Evolutionary conservation across 2,888 invertebrate species (phyloP).

Genomic region (Macroteleia sp.): DNA sequence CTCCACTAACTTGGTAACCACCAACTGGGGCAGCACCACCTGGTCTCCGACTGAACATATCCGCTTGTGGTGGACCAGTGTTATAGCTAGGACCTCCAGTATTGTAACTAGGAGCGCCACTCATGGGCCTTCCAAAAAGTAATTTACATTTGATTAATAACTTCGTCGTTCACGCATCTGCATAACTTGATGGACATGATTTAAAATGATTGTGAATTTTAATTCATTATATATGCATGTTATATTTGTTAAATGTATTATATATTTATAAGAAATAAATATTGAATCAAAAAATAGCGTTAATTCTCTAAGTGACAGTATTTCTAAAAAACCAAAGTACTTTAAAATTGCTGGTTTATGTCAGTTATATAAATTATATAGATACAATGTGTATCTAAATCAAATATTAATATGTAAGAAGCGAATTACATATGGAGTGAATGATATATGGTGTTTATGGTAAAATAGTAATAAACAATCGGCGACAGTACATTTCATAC

Average conservation of each 20-base stretch:
- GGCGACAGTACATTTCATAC: constrained; percentile 70
- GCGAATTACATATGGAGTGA: too few species aligned
- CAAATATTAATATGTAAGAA: too few species aligned
- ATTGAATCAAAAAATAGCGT: too few species aligned
- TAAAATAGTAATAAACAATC: constrained; percentile 35
- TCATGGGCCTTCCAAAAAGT: constrained; percentile 76
- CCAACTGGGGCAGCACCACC: constrained; percentile 80
- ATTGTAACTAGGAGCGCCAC: constrained; percentile 80
- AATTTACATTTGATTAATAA: constrained; percentile 18
- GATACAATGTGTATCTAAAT: too few species aligned
- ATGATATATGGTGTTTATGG: constrained; percentile 3
- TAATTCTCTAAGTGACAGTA: too few species aligned
- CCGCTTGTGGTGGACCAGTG: constrained; percentile 81
- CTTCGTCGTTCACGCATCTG: background rate
- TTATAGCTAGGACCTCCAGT: constrained; percentile 77
- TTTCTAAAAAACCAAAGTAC: too few species aligned
- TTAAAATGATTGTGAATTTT: too few species aligned
- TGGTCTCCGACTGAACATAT: constrained; percentile 82
- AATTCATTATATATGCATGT: too few species aligned
- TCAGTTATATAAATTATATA: too few species aligned
- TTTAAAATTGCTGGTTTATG: too few species aligned
- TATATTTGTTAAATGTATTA: too few species aligned
- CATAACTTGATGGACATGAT: background rate
- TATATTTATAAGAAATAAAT: too few species aligned
- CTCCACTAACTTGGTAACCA: constrained; percentile 81